Percentiles rank a stretch among this genome's conserved stretches.
These are phyloP conservation scores for Epinotia ramella DNA, from an alignment of 2,888 invertebrate genomes.

Conservation along the genomic window DNA sequence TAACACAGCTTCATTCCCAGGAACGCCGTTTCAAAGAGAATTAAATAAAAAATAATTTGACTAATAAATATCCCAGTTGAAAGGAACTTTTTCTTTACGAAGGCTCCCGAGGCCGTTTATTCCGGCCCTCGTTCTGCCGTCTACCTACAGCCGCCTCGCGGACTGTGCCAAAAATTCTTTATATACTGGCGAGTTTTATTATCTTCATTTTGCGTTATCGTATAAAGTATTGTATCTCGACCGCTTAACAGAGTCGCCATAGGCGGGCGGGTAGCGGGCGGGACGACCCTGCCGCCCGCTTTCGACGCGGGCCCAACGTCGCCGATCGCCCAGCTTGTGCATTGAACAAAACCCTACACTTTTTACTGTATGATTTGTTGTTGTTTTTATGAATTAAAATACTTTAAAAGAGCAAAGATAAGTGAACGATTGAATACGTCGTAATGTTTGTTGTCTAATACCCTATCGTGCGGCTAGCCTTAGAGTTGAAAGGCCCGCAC, in stretches of 20 bases:
- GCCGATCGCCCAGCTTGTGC: no score
- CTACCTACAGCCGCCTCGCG: constrained; percentile 18
- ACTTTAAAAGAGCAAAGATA: no score
- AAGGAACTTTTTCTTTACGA: constrained; percentile 34
- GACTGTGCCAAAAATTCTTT: constrained; percentile 21
- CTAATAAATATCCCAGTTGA: constrained; percentile 41
- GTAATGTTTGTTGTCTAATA: neutral
- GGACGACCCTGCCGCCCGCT: no score
- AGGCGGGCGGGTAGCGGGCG: no score
- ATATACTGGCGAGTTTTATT: constrained; percentile 9
- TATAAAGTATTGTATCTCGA: neutral
- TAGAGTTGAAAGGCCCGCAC: neutral
- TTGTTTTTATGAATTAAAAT: no score
- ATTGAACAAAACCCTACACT: no score
- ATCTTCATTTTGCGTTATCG: neutral
- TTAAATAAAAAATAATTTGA: constrained; percentile 42
- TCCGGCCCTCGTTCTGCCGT: constrained; percentile 23
- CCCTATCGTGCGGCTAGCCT: neutral
- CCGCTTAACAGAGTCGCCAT: no score
- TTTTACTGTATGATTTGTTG: no score
- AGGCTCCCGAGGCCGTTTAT: constrained; percentile 23
- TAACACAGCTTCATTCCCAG: constrained; percentile 13
- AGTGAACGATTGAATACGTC: no score
- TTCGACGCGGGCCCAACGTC: no score
- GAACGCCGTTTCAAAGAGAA: constrained; percentile 22